Conservation (phyloP, 2,888 invertebrate genomes). For the Andrena praecox region DNA sequence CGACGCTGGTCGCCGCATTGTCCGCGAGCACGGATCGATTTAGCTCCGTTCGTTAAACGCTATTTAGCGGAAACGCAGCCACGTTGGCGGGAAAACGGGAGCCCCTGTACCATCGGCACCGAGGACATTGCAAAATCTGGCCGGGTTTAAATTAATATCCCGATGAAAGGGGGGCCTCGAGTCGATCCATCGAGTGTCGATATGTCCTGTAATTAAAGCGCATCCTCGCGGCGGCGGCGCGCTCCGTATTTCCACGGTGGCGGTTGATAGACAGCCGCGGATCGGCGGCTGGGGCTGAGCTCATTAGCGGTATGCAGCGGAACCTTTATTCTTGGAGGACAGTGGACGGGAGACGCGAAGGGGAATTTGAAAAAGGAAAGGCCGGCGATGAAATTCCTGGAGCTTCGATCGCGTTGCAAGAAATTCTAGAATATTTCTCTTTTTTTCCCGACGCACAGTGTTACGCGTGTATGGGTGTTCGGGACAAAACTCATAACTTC, state of each 20-base stretch:
- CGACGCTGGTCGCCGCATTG: background rate
- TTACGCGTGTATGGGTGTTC: too few species aligned
- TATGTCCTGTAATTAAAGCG: conserved; percentile 55
- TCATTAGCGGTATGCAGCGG: background rate
- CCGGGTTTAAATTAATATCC: conserved; percentile 26
- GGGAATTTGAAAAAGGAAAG: too few species aligned
- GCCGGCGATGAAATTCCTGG: too few species aligned
- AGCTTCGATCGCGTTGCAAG: too few species aligned
- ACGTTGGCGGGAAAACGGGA: background rate
- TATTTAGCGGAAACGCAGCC: conserved; percentile 1
- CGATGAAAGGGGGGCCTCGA: conserved; percentile 10
- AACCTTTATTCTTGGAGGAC: too few species aligned
- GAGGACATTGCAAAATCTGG: conserved; percentile 15
- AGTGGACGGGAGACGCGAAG: too few species aligned
- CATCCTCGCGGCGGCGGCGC: conserved; percentile 6
- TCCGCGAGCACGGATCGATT: conserved; percentile 11
- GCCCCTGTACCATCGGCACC: too few species aligned
- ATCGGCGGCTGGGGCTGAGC: background rate
- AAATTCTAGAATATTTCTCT: too few species aligned
- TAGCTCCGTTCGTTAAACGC: background rate
- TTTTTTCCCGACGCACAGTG: too few species aligned
- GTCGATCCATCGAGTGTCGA: conserved; percentile 55
- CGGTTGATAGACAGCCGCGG: conserved; percentile 29
- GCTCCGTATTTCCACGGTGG: conserved; percentile 11
- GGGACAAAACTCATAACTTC: too few species aligned